Evolutionary conservation across 2,888 invertebrate genomes (phyloP), one percentile per base, ranked within the genome.

Genomic region (Exephanes ischioxanthus): DNA sequence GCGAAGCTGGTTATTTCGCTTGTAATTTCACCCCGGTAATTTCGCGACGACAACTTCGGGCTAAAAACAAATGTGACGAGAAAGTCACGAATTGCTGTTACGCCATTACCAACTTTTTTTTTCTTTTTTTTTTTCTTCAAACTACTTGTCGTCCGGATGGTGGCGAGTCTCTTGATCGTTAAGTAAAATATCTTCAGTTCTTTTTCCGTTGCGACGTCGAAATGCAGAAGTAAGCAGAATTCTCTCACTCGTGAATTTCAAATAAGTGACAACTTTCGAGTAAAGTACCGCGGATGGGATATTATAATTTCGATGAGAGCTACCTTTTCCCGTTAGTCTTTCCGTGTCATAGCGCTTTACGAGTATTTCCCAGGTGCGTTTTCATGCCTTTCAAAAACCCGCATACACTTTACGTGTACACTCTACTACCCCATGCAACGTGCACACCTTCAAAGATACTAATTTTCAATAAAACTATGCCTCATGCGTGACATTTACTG

Each of bases 201-300:
- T 26, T 58, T 58, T 58, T 26, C 7, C 22, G 22, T 45, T 11
- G 14, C n/a, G 22, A 48, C 63, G 41, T 7, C 51, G 63, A 70
- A 61, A 45, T 45, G 19, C 22, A 14, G 37, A 66, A 78, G 78
- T 83, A 41, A 83, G 77, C 19, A 77, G 72, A 78, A 72, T 78
- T 22, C 11, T 78, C 67, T 58, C 67, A 78, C 48, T 78, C 58
- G 68, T 53, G 83, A 78, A 83, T 83, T 83, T 78, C 78, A 83
- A 83, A 83, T 83, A 71, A 83, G 78, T 73, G 83, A 78, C 78
- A 73, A 78, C 58, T 78, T 73, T 61, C 37, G n/a, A 67, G 73
- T 30, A 78, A 73, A 53, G 68, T 41, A 45, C 78, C 67, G 48
- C 19, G 45, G 48, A 48, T 48, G 61, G 67, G 75, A 80, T 80